These are phyloP conservation scores for Syngnathus rostellatus DNA, from an alignment of 2,797 vertebrate genomes.

Conservation along the genomic window DNA sequence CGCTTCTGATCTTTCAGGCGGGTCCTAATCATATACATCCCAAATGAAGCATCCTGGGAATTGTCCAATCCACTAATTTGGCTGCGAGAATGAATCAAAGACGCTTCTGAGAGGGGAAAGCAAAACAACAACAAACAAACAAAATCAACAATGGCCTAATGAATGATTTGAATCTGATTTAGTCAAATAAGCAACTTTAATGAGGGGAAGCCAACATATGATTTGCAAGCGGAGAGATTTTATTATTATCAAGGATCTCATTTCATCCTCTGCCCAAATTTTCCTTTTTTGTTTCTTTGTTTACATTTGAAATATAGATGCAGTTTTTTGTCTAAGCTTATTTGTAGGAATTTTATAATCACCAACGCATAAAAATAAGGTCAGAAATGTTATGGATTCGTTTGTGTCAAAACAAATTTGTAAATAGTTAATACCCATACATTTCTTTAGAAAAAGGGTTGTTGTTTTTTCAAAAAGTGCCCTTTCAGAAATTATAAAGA, in stretches of 20 bases:
- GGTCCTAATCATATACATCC: slow-evolving; percentile 58
- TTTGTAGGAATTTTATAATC: neutral
- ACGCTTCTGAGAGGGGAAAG: slow-evolving; percentile 28
- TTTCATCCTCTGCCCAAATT: neutral
- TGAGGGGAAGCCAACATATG: neutral
- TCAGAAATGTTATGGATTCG: too few relatives aligned
- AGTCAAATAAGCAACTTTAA: neutral
- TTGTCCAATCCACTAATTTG: slow-evolving; percentile 44
- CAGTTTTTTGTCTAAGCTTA: too few relatives aligned
- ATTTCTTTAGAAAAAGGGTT: too few relatives aligned
- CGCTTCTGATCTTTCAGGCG: slow-evolving; percentile 56
- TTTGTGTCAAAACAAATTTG: too few relatives aligned
- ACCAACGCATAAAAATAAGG: too few relatives aligned
- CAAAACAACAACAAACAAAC: slow-evolving; percentile 27
- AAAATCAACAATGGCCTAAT: slow-evolving; percentile 51
- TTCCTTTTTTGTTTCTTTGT: too few relatives aligned
- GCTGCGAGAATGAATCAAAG: slow-evolving; percentile 55
- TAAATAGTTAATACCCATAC: too few relatives aligned
- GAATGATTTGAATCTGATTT: slow-evolving; percentile 11
- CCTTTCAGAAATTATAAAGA: too few relatives aligned
- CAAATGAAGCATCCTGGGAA: slow-evolving; percentile 60
- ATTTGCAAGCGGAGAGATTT: neutral
- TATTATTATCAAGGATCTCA: neutral
- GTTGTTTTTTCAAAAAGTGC: too few relatives aligned
- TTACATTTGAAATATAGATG: too few relatives aligned